Evolutionary conservation across 2,797 vertebrate species (phyloP), one percentile per base, ranked within the genome.

Genomic region (Cossypha caffra): DNA sequence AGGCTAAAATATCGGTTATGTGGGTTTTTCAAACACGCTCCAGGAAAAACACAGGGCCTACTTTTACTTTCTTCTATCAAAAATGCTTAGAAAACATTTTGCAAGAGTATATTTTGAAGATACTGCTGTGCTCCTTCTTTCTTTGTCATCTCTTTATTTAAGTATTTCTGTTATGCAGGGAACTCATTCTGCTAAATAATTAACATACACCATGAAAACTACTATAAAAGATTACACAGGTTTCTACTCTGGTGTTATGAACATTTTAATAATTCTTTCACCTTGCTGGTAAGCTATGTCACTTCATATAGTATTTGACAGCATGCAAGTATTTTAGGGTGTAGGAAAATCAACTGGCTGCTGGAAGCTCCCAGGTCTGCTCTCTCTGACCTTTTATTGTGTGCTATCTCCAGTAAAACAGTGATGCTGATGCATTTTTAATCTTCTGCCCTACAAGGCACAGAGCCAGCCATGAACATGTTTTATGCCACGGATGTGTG

Each of bases 401-500:
- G 7, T 28, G 25, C 24, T 51, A 12, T 35, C 38, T 66, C 18
- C 20, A 80, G 72, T 17, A 66, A 61, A 83, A 77, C 9, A 67
- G 28, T 11, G 28, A 55, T 12, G 33, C 24, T 38, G 37, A 59
- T 64, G 20, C 7, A 19, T 59, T 81, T 86, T 75, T 74, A 40
- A 47, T 68, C 31, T 74, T 52, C 42, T 51, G 10, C 13, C 9
- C 33, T n/a, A 26, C 20, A n/a, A 55, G 76, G 87, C 43, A 86
- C 47, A 84, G 52, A 67, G 66, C 31, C 82, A 88, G 31, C 17
- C 80, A 59, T 1, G 11, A 77, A 58, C 18, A 52, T 3, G 26
- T 86, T 89, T n/a, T 5, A 35, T 7, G 1, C 16, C 24, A 29
- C 0, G 0, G 25, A 2, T 25, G 1, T 20, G 10, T 28, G 50